Conservation (phyloP, 1,140 invertebrate genomes). For the Octopus sinensis region DNA sequence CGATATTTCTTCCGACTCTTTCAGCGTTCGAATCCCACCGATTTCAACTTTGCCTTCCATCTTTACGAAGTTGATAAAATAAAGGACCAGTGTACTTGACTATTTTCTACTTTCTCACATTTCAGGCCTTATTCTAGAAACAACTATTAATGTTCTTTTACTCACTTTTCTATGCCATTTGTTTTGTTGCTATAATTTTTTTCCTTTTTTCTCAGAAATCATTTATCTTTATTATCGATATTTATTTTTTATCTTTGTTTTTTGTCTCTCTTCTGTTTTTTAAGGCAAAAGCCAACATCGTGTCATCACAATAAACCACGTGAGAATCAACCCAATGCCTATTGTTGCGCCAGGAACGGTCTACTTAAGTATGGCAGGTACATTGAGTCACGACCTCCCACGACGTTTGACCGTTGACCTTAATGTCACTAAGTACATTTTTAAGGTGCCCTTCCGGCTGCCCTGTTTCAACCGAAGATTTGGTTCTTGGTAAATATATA, state of each 20-base stretch:
- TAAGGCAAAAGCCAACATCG: conserved; percentile 30
- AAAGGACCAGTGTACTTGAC: background rate
- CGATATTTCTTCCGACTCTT: too few relatives aligned
- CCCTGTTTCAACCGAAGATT: conserved; percentile 39
- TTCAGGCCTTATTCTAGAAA: background rate
- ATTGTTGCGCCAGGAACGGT: conserved; percentile 43
- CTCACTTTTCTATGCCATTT: background rate
- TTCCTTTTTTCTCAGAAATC: too few relatives aligned
- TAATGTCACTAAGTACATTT: conserved; percentile 43
- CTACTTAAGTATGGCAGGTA: conserved; percentile 36
- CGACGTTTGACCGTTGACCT: conserved; percentile 39
- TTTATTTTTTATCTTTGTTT: background rate
- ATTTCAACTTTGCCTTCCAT: too few relatives aligned
- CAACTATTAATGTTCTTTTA: background rate
- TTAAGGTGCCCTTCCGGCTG: conserved; percentile 41
- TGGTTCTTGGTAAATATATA: conserved; percentile 43
- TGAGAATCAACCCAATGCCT: conserved; percentile 38
- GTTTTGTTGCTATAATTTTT: too few relatives aligned
- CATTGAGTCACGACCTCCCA: conserved; percentile 39
- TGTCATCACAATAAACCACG: conserved; percentile 33
- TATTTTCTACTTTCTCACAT: background rate
- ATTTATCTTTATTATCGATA: too few relatives aligned
- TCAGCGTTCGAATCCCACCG: too few relatives aligned
- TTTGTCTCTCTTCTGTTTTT: conserved; percentile 14
- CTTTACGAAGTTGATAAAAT: background rate